A percentile compares a stretch with the other conserved stretches of the same genome.
These are phyloP conservation scores for Drosophila nikananu DNA, from an alignment of 1,140 invertebrate genomes.

Conservation along the genomic window DNA sequence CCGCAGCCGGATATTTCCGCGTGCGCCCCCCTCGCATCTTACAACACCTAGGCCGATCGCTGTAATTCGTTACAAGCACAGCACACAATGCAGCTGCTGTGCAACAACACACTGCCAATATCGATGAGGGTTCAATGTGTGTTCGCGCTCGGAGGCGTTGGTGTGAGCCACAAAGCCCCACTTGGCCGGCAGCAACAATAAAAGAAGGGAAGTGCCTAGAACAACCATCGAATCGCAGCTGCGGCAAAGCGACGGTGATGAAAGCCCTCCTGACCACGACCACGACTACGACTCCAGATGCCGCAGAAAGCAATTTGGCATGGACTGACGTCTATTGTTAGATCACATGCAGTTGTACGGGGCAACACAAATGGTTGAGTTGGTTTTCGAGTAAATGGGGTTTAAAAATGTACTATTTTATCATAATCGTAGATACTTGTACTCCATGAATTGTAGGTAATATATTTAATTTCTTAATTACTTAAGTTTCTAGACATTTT, in stretches of 20 bases:
- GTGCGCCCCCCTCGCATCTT: too few species aligned
- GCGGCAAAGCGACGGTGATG: constrained; percentile 31
- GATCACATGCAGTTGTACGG: constrained; percentile 32
- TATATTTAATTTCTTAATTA: too few species aligned
- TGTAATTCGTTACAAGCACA: too few species aligned
- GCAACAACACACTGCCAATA: constrained; percentile 40
- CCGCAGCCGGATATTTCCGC: too few species aligned
- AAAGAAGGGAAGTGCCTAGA: constrained; percentile 41
- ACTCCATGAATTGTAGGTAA: background rate
- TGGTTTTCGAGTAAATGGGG: background rate
- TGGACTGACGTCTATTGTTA: constrained; percentile 21
- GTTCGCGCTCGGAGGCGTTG: background rate
- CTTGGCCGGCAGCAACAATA: constrained; percentile 48
- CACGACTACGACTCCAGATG: constrained; percentile 8
- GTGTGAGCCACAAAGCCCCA: constrained; percentile 41
- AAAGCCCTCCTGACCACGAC: background rate
- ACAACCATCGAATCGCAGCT: constrained; percentile 50
- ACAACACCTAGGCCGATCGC: too few species aligned
- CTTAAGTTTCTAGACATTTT: background rate
- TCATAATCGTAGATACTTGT: background rate
- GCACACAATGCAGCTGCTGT: constrained; percentile 29
- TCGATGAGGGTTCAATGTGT: constrained; percentile 21
- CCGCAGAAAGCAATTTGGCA: constrained; percentile 38
- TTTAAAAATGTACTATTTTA: background rate
- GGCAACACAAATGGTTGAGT: background rate